Evolutionary conservation across 1,140 invertebrate species (phyloP), one percentile per base, ranked within the genome.

Genomic region (Helicoverpa armigera): DNA sequence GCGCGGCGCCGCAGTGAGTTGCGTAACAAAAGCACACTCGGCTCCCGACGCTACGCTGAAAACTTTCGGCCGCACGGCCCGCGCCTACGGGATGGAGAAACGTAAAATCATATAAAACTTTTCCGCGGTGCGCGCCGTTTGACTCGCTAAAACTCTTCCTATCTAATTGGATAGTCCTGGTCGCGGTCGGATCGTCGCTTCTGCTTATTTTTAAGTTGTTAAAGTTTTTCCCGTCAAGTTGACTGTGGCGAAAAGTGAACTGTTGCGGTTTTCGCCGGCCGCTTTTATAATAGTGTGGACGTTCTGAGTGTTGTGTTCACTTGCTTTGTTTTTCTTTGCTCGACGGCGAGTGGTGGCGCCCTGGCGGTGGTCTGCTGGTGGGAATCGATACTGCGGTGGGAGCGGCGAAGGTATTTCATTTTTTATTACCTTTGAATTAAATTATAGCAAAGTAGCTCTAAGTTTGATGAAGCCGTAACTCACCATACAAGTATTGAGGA

Each of bases 11-110:
- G 93, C 91, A 94, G 90, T 91, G 87, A 89, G 82, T 94, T 94
- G 92, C 92, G 93, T 94, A 94, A 94, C 93, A 92, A 91, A 89
- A 91, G 90, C 92, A 91, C 92, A 94, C 88, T 94, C 90, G 91
- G 83, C 88, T 91, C 83, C 88, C 81, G 87, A 87, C 91, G 87
- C 85, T 86, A 82, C 87, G 87, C 90, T 87, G 89, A 91, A 91
- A 93, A 93, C 91, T 93, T 91, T 91, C 87, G 85, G 87, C 77
- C 83, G 86, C 87, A 69, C 81, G 85, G 87, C 87, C 82, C 88
- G 90, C 88, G 86, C 83, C 87, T 87, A 81, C 89, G 86, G 86
- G 80, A 92, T 93, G 93, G 87, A 87, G 79, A 84, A 91, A 77
- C 90, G 88, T 79, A 90, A 90, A 90, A 86, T 87, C 81, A 85